A percentile compares a stretch with the other conserved stretches of the same genome.
These are phyloP conservation scores for Mormyrus proboscirostris DNA, from an alignment of 2,797 vertebrate species.

Conservation along the genomic window DNA sequence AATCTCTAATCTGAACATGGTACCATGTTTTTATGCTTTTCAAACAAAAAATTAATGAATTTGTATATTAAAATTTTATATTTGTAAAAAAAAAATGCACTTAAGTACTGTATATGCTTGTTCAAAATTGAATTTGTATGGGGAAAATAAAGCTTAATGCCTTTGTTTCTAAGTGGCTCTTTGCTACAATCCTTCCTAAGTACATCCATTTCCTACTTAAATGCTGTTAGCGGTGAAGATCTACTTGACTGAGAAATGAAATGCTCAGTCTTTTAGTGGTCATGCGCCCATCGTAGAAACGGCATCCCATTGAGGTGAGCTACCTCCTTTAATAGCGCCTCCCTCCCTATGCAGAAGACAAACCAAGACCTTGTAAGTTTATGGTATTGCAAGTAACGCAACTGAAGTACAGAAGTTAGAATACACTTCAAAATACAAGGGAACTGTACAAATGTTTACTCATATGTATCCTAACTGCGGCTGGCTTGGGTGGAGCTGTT, in stretches of 20 bases:
- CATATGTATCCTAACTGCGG: background rate
- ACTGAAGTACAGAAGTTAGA: background rate
- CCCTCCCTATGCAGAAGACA: background rate
- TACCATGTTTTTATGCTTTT: background rate
- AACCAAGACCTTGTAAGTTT: background rate
- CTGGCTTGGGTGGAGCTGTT: background rate
- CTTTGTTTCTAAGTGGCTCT: slow-evolving; percentile 31
- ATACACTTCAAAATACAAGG: background rate
- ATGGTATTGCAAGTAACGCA: background rate
- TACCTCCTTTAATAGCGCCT: background rate
- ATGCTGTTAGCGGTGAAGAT: background rate
- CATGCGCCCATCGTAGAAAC: background rate
- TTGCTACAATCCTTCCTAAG: background rate
- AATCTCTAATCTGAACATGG: background rate
- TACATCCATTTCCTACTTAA: background rate
- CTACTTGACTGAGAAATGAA: background rate
- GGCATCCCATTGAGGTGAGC: background rate
- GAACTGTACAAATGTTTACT: background rate
- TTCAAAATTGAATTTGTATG: slow-evolving; percentile 35
- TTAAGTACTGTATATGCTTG: slow-evolving; percentile 23
- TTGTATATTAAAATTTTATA: slow-evolving; percentile 33
- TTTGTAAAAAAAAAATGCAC: slow-evolving; percentile 31
- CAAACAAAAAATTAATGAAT: slow-evolving; percentile 1
- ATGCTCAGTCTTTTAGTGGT: background rate
- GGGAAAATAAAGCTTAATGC: slow-evolving; percentile 61